Evolutionary conservation across 2,797 vertebrate genomes (phyloP).

Genomic region (Thripadectes ignobilis): DNA sequence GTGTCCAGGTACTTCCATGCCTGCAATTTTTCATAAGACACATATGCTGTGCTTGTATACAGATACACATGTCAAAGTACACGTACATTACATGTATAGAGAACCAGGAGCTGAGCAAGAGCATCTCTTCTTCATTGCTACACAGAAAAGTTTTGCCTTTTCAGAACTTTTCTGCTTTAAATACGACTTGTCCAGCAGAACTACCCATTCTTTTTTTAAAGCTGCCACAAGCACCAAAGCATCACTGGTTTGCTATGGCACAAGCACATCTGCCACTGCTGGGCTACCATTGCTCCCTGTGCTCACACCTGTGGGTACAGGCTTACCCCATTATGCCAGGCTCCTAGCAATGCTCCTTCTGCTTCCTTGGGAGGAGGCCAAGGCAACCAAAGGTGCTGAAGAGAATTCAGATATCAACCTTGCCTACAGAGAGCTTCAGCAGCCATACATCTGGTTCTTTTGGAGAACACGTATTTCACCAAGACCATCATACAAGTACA

Average conservation of each 20-base stretch:
- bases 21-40: background rate
- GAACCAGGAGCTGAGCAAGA: background rate
- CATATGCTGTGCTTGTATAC: accelerated
- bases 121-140: background rate
- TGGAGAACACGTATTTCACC: background rate
- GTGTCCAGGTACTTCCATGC: background rate
- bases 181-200: background rate
- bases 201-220: background rate
- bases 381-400: background rate
- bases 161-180: background rate
- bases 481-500: background rate
- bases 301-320: accelerated
- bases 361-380: background rate
- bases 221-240: background rate
- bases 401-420: background rate
- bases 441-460: background rate
- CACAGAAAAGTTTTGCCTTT: background rate
- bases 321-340: accelerated
- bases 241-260: background rate
- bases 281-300: background rate
- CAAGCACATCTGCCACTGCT: background rate
- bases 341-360: background rate
- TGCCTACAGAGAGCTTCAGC: background rate
- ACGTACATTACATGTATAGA: accelerated
- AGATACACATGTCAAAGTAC: background rate